Percentiles rank a stretch among this genome's conserved stretches.
Evolutionary conservation across 2,888 invertebrate genomes (phyloP).

Genomic region (Rhopalosiphum nymphaeae): DNA sequence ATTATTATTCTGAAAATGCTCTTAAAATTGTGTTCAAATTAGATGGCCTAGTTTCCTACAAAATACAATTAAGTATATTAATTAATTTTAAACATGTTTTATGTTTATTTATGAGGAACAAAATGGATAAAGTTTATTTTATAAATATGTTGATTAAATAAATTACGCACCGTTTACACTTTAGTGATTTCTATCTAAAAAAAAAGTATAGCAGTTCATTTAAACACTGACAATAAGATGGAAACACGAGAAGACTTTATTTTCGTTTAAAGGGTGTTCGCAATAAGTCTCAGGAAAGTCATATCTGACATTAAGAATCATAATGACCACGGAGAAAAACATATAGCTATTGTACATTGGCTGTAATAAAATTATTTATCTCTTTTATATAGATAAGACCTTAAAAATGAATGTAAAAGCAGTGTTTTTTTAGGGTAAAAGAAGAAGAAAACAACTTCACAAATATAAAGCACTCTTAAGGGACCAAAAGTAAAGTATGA

Average conservation of each 20-base stretch:
- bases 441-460: not conserved
- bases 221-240: not conserved
- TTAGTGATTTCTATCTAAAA: not conserved
- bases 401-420: constrained; percentile 37
- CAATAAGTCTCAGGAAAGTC: constrained; percentile 7
- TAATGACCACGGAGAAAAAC: constrained; percentile 10
- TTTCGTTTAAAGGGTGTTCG: not conserved
- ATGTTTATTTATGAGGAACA: not conserved
- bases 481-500: not conserved
- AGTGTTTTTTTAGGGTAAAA: not conserved
- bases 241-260: not conserved
- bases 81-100: not conserved
- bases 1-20: not conserved
- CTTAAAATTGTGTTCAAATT: not conserved
- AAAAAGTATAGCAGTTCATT: constrained; percentile 20
- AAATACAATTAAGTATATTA: not conserved
- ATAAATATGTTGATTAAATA: constrained; percentile 6
- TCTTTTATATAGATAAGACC: constrained; percentile 43
- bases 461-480: constrained; percentile 1
- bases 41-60: not conserved
- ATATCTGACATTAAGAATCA: constrained; percentile 29
- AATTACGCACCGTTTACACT: not conserved
- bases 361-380: constrained; percentile 45
- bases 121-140: constrained; percentile 13
- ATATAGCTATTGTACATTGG: not conserved